Base-by-base conservation (phyloP, 2,888 invertebrate species). In the Chaetoderma sp. region DNA sequence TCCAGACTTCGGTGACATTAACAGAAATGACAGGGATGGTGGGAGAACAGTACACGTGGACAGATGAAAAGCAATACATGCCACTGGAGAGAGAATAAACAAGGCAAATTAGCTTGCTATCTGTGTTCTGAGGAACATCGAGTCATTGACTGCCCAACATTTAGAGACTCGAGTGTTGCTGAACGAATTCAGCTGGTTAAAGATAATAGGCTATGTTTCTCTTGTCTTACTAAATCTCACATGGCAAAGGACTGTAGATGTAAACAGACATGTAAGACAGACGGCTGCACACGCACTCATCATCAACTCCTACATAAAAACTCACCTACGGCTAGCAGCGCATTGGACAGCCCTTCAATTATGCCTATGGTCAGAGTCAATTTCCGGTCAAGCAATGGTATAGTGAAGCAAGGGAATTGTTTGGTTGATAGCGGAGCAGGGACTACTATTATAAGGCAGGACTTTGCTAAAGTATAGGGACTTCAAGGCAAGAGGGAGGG, bases 1-100 rank as follows among this genome's bases (percentile, higher is more conserved):
- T 16, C 64, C 60, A 10, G 64, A 60, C 13, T 64, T 60, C 39
- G 63, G 63, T 21, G 63, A 63, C 39, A 16, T 63, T 54, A n/a
- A n/a, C n/a, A n/a, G n/a, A n/a, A n/a, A n/a, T n/a, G n/a, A n/a
- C n/a, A n/a, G n/a, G n/a, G n/a, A n/a, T n/a, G n/a, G n/a, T n/a
- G n/a, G n/a, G n/a, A n/a, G n/a, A n/a, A n/a, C n/a, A n/a, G n/a
- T n/a, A n/a, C n/a, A n/a, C n/a, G n/a, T n/a, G n/a, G n/a, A n/a
- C n/a, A n/a, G n/a, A n/a, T n/a, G n/a, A n/a, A n/a, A n/a, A n/a
- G n/a, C n/a, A n/a, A n/a, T n/a, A n/a, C n/a, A n/a, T n/a, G n/a
- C n/a, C n/a, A n/a, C n/a, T n/a, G n/a, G n/a, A n/a, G n/a, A n/a
- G n/a, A n/a, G n/a, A n/a, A n/a, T n/a, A n/a, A n/a, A n/a, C n/a